Conservation (phyloP, 1,140 invertebrate genomes). For the Drosophila lacertosa region DNA sequence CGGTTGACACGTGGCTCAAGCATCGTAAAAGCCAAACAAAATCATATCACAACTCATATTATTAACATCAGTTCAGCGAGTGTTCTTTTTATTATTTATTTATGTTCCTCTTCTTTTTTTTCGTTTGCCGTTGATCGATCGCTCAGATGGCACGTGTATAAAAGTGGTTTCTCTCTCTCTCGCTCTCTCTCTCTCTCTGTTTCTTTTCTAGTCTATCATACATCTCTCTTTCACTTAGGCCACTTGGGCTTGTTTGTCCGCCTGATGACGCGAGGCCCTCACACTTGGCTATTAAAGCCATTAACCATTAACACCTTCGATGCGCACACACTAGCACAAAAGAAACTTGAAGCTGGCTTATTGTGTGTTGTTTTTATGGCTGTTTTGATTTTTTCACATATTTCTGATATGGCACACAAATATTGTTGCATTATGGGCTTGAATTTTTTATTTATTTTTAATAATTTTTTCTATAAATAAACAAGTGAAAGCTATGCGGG, state of each 20-base stretch:
- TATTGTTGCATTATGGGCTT: conserved; percentile 2
- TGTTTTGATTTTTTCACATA: conserved; percentile 52
- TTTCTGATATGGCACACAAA: conserved; percentile 22
- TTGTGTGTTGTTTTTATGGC: no score
- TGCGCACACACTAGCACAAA: conserved; percentile 23
- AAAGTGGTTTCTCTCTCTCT: not conserved
- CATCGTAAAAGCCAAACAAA: conserved; percentile 41
- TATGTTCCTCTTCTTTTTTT: not conserved
- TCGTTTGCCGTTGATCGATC: conserved; percentile 26
- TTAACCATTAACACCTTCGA: conserved; percentile 68
- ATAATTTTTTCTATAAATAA: conserved; percentile 4
- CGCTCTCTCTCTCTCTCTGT: not conserved
- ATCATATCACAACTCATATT: conserved; percentile 18
- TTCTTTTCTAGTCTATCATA: conserved; percentile 4
- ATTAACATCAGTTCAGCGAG: conserved; percentile 36
- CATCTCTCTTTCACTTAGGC: not conserved
- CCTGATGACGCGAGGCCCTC: conserved; percentile 51
- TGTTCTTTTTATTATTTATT: conserved; percentile 18
- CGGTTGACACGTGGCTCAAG: conserved; percentile 49
- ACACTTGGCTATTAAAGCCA: conserved; percentile 61
- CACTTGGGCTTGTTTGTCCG: conserved; percentile 60
- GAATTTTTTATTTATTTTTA: conserved; percentile 17
- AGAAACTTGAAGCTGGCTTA: conserved; percentile 28
- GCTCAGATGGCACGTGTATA: conserved; percentile 24
- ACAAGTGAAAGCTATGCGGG: conserved; percentile 1